Evolutionary conservation across 2,113 vertebrate species (phyloP).

Genomic region (Leucopsar rothschildi): DNA sequence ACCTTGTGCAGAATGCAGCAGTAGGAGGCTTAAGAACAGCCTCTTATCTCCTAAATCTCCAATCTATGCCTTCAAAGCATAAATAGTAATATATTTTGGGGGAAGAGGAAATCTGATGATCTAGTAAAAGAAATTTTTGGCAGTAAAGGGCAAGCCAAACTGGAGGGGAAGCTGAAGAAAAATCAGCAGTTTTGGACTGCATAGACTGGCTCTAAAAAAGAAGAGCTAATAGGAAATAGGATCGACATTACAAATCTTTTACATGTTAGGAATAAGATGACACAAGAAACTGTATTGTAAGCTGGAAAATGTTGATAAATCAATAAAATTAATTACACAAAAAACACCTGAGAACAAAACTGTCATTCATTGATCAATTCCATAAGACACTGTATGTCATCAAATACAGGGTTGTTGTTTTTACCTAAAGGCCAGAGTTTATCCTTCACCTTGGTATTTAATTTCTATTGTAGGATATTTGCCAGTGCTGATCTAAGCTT

Average conservation of each 20-base stretch:
- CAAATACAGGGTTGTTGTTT: not conserved
- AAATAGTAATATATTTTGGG: not conserved
- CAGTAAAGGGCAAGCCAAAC: not conserved
- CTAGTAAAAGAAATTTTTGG: not conserved
- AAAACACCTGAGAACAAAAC: not conserved
- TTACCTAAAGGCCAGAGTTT: not conserved
- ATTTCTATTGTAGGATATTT: not conserved
- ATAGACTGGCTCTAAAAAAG: not conserved
- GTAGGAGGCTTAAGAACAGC: not conserved
- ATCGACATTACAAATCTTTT: not conserved
- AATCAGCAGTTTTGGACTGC: not conserved
- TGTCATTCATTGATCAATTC: not conserved
- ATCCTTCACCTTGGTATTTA: not conserved
- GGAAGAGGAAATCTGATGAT: not conserved
- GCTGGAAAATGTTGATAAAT: not conserved
- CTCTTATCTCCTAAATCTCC: not conserved
- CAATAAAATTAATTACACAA: slow-evolving; percentile 8
- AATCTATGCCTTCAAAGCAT: not conserved
- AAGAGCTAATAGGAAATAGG: not conserved
- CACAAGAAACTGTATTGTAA: not conserved
- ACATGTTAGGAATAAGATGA: not conserved
- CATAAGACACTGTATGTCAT: not conserved
- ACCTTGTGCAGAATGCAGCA: not conserved
- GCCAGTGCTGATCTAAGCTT: not conserved
- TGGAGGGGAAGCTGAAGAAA: not conserved